Base-by-base conservation (phyloP, 2,888 invertebrate genomes). In the Lepidocyrtinus sp. region DNA sequence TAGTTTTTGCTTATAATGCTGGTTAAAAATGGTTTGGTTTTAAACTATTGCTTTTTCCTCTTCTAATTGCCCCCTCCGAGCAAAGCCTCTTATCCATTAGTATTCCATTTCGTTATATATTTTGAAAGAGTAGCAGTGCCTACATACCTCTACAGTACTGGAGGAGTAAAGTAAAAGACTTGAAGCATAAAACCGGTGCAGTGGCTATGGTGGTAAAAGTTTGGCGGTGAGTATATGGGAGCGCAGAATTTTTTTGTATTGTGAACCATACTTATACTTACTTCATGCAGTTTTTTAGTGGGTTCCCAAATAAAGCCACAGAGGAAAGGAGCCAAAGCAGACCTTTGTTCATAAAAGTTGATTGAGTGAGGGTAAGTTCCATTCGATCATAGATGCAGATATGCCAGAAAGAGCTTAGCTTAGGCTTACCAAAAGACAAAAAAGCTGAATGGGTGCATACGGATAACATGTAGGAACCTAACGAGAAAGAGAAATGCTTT, bases 321-420 rank as follows among this genome's bases (percentile, higher is more conserved):
- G 59, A 75, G 62, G 68, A 63, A 62, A 68, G 75, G 75, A 75
- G 75, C 75, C 75, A 75, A 75, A 75, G 75, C 19, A 63, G 68
- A 69, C 75, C 75, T 75, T 75, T 75, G 75, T 75, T 75, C 75
- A 75, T 63, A 19, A 46, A 36, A 50, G 45, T 46, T 69, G 67
- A 27, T 15, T 64, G n/a, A 64, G 15, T 25, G 63, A 63, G 63
- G 63, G 63, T 63, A 27, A 65, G 64, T 24, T 64, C 36, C 36
- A 36, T 36, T 36, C 36, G 5, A 36, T 36, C 12, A 69, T 15
- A 69, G 17, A 45, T 17, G 17, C 46, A 50, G 50, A 1, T 5
- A 7, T 36, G 12, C 36, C 5, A 36, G 5, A 7, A 36, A 12
- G 36, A 12, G 36, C 36, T 36, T 36, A 36, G 12, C 36, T 36